Percentiles rank a stretch among this genome's conserved stretches.
Conservation (phyloP, 2,113 vertebrate genomes). For the Albula glossodonta region DNA sequence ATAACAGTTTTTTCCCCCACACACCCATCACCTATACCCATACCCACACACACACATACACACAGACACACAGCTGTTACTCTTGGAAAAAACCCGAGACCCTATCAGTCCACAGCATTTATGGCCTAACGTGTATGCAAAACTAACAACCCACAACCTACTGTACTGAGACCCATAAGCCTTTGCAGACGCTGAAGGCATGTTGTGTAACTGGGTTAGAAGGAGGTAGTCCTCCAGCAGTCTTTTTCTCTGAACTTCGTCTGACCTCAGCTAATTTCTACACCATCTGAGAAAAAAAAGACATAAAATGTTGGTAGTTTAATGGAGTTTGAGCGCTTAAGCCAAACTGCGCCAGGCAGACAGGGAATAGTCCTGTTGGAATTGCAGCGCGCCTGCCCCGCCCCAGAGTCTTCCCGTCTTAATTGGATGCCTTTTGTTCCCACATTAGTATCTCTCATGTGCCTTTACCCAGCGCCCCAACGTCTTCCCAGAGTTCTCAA, state of each 20-base stretch:
- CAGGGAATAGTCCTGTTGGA: constrained; percentile 61
- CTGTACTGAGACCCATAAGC: constrained; percentile 11
- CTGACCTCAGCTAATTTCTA: constrained; percentile 57
- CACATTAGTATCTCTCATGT: constrained; percentile 68
- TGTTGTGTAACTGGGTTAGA: neutral
- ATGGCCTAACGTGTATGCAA: neutral
- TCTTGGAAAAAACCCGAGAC: neutral
- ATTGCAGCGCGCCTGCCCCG: constrained; percentile 63
- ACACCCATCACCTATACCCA: too few relatives aligned
- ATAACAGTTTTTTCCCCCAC: neutral
- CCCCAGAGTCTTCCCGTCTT: constrained; percentile 61
- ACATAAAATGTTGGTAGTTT: constrained; percentile 26
- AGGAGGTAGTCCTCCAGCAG: constrained; percentile 5
- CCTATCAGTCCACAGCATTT: neutral
- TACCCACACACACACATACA: too few relatives aligned
- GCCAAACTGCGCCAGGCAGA: constrained; percentile 66
- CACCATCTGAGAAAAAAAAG: constrained; percentile 4
- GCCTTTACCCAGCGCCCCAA: constrained; percentile 36
- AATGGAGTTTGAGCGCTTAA: constrained; percentile 51
- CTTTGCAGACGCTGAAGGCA: constrained; percentile 8
- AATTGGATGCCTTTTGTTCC: constrained; percentile 69
- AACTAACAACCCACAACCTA: constrained; percentile 12
- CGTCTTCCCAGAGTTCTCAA: constrained; percentile 44
- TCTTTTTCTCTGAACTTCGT: constrained; percentile 55
- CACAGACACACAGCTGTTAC: neutral